Conservation (phyloP, 2,888 invertebrate species). For the Seira ritae region DNA sequence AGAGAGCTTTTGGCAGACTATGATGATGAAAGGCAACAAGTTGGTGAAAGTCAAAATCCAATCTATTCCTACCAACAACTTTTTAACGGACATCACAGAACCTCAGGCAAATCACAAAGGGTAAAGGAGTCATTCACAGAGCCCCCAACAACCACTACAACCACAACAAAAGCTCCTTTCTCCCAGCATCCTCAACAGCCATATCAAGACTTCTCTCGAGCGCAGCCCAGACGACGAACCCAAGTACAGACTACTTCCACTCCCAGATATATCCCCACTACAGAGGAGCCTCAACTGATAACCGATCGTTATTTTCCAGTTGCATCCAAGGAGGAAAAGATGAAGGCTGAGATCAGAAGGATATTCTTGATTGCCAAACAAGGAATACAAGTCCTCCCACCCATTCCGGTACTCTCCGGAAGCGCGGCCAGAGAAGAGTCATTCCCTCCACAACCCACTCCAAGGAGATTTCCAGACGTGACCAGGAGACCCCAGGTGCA, state of each 20-base stretch:
- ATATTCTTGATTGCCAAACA: conserved; percentile 49
- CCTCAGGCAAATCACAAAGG: conserved; percentile 27
- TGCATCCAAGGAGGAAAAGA: conserved; percentile 38
- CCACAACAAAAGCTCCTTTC: not conserved
- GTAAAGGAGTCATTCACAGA: conserved; percentile 38
- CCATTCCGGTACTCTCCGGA: conserved; percentile 40
- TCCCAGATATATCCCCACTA: not conserved
- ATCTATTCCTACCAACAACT: conserved; percentile 61
- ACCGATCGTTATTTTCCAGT: conserved; percentile 52
- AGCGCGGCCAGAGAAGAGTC: not conserved
- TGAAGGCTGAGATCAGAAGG: conserved; percentile 40
- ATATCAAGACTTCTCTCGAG: conserved; percentile 41
- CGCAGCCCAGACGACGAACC: conserved; percentile 45
- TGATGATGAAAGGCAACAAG: conserved; percentile 68
- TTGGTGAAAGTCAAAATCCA: conserved; percentile 70
- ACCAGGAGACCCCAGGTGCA: conserved; percentile 28
- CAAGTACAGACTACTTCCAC: conserved; percentile 21
- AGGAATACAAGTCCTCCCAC: conserved; percentile 50
- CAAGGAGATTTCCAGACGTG: conserved; percentile 31
- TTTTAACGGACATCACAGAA: conserved; percentile 37
- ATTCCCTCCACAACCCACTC: conserved; percentile 4
- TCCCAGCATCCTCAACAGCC: conserved; percentile 22
- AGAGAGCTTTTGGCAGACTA: conserved; percentile 57
- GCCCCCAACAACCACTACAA: conserved; percentile 8
- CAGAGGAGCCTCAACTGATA: conserved; percentile 37